Conservation (phyloP, 2,888 invertebrate species). For the Panorpa germanica region DNA sequence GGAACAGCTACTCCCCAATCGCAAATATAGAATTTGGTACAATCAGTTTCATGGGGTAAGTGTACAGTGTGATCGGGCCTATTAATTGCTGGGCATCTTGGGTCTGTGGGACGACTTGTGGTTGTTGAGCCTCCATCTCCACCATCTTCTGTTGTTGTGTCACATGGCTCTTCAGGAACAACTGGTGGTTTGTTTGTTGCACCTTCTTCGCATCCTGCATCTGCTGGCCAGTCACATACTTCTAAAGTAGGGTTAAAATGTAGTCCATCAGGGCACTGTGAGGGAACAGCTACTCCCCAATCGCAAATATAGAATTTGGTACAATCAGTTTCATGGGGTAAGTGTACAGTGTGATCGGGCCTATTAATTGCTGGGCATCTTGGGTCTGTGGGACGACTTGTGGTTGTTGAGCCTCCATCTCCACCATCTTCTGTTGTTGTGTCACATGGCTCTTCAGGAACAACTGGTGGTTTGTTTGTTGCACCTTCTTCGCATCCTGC, state of each 20-base stretch:
- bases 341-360: conserved; percentile 8
- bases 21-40: conserved; percentile 19
- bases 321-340: conserved; percentile 18
- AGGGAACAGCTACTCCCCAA: conserved; percentile 14
- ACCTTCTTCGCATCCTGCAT: conserved; percentile 13
- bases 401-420: too few relatives aligned
- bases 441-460: too few relatives aligned
- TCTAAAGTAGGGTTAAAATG: conserved; percentile 15
- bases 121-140: conserved; percentile 7
- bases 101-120: too few relatives aligned
- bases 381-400: conserved; percentile 3
- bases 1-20: conserved; percentile 18
- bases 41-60: conserved; percentile 17
- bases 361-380: conserved; percentile 12
- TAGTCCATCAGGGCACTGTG: conserved; percentile 16
- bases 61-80: too few relatives aligned
- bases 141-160: too few relatives aligned
- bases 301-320: conserved; percentile 18
- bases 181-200: not conserved
- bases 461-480: too few relatives aligned
- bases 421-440: too few relatives aligned
- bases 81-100: too few relatives aligned
- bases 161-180: too few relatives aligned
- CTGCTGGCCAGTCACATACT: conserved; percentile 16
- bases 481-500: too few relatives aligned